These are phyloP conservation scores for Labeo catla DNA, from an alignment of 2,113 vertebrate species.

Conservation along the genomic window DNA sequence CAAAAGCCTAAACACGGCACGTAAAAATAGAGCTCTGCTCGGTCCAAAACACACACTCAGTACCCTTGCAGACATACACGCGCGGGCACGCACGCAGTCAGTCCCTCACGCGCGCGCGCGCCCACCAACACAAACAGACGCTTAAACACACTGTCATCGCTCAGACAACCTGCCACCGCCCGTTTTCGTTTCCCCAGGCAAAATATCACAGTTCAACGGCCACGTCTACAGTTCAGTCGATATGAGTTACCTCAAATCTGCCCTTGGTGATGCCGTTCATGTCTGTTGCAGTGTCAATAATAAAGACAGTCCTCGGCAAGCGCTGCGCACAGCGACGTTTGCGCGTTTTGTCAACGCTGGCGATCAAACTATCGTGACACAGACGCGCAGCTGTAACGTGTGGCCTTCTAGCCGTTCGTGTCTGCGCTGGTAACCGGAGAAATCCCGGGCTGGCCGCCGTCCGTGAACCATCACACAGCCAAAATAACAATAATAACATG, in stretches of 20 bases:
- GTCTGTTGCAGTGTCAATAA: conserved; percentile 74
- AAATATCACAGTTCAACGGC: conserved; percentile 56
- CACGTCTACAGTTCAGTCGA: conserved; percentile 59
- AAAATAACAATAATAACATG: conserved; percentile 87
- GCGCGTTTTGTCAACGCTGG: conserved; percentile 58
- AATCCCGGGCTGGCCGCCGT: conserved; percentile 61
- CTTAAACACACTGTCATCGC: conserved; percentile 51
- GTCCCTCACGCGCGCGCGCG: conserved; percentile 13
- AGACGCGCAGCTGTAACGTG: conserved; percentile 12
- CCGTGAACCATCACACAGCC: conserved; percentile 77
- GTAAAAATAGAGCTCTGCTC: conserved; percentile 60
- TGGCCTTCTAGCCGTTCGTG: conserved; percentile 63
- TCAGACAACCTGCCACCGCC: conserved; percentile 62
- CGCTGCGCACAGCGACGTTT: conserved; percentile 46
- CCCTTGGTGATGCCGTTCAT: conserved; percentile 85
- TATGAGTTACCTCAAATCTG: conserved; percentile 81
- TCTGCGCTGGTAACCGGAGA: conserved; percentile 64
- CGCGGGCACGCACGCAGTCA: neutral
- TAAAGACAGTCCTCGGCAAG: conserved; percentile 57
- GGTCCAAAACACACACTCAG: conserved; percentile 27
- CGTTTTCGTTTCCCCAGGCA: conserved; percentile 48
- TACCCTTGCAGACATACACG: neutral
- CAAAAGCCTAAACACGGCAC: conserved; percentile 66
- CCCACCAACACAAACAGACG: conserved; percentile 39
- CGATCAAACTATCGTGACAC: conserved; percentile 30